Base-by-base conservation (phyloP, 1,140 invertebrate species). In the Palaemon carinicauda region DNA sequence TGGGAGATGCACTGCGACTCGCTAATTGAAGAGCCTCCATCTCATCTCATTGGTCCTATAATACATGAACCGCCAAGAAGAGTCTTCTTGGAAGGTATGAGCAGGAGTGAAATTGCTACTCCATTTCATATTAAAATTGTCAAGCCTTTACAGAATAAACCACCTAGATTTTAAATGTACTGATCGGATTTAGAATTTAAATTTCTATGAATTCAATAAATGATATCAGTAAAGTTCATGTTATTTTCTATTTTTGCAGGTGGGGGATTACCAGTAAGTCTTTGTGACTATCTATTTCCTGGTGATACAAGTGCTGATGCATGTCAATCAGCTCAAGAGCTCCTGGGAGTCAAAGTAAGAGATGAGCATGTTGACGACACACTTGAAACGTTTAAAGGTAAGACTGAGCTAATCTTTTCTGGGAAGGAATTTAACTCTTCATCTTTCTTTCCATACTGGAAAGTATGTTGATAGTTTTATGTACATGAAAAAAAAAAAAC, bases 1-100 rank as follows among this genome's bases (percentile, higher is more conserved):
- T 88, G 87, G 87, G 87, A 88, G 80, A 88, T 88, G 87, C 87
- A 88, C 60, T 88, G 87, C 53, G 87, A 88, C 21, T 88, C 87
- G 3, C 80, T 88, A 10, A 60, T 88, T 21, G 87, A 88, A 53
- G 87, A 88, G 33, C 87, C 87, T 52, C 87, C 80, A 15, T 82
- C 75, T n/a, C 56, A 77, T 24, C 24, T 82, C 14, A 56, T 53
- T 41, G 87, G 80, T 19, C 74, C 87, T 15, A 82, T 88, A 51
- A 73, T 88, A 19, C 87, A 88, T 56, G 87, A 88, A 21, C 87
- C 87, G 10, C 87, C 87, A 21, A 33, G 87, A 21, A 21, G 87
- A 14, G 80, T 88, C 24, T 88, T 88, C 51, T 74, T 88, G 14
- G 80, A 88, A 88, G 80, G 87, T 88, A 51, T 52, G 52, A 31